Base-by-base conservation (phyloP, 1,140 invertebrate genomes). In the Berghia stephanieae region DNA sequence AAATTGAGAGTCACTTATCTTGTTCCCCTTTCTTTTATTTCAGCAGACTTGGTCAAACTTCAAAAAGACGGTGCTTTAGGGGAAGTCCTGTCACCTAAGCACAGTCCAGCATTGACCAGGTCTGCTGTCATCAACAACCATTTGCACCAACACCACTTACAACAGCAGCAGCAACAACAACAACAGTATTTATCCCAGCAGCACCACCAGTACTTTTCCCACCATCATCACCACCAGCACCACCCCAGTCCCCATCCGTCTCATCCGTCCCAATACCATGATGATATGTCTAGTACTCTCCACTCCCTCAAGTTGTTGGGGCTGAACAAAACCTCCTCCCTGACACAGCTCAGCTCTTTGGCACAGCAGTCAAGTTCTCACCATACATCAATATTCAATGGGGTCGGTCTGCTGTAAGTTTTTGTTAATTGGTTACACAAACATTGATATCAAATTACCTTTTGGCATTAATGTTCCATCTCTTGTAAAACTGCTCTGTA, bases 271-370 rank as follows among this genome's bases (percentile, higher is more conserved):
- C n/a, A n/a, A n/a, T n/a, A n/a, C n/a, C n/a, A n/a, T n/a, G n/a
- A n/a, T n/a, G n/a, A n/a, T n/a, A n/a, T n/a, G n/a, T n/a, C n/a
- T n/a, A n/a, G n/a, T n/a, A n/a, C n/a, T n/a, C n/a, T n/a, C n/a
- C 81, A 82, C 44, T 78, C 83, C n/a, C 55, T 84, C 34, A 85
- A 86, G 43, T 78, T 88, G 3, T 79, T 86, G 27, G 85, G 85
- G n/a, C 77, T 87, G 42, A 86, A 76, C 66, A 81, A 81, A 60
- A 81, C 80, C n/a, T 67, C 77, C 18, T 57, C 77, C 0, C 24
- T 77, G 27, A 42, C 63, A 5, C 73, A 60, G 67, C 73, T 63
- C 42, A 73, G 72, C 46, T 44, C 69, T 6, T 10, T 68, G 34
- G 8, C 63, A 4, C 67, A 79, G 43, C 36, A 40, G 38, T 1